Evolutionary conservation across 2,113 vertebrate species (phyloP), one percentile per base, ranked within the genome.

Genomic region (Thamnaconus septentrionalis): DNA sequence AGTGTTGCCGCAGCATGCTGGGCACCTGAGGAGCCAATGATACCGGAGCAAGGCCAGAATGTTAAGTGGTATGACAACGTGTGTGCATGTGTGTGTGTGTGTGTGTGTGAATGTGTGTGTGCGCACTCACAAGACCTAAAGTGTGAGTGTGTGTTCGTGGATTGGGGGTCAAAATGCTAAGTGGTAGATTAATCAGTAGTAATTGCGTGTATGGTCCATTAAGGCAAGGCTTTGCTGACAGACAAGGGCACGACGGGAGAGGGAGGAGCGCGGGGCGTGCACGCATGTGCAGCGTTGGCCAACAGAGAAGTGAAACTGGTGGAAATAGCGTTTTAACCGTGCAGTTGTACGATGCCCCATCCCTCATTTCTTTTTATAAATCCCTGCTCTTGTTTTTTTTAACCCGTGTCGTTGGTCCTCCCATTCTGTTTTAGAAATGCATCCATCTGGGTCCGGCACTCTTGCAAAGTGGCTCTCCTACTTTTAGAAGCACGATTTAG

Each of bases 281-380:
- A 31, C 60, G 53, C 51, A 9, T 61, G 48, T 51, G 8, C 55
- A 53, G 50, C 62, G 69, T 66, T 12, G 5, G 45, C 62, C 41
- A 81, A 87, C 48, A 77, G 85, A 86, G 87, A 89, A 87, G 85
- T 87, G 85, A 89, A 89, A 89, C 87, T 68, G 53, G 57, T 71
- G 54, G 69, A 81, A 87, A 84, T 82, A 79, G 81, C 68, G 63
- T 79, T 82, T 76, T 79, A 83, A 87, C 83, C 77, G 80, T 76
- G 56, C 59, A 56, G 39, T 51, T 72, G 56, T 66, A 39, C 8
- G 6, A 4, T 8, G 8, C 56, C 18, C 46, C n/a, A 6, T 55
- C 55, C 58, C 59, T 53, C 47, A 59, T 61, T 50, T 84, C 83
- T 86, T 83, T 89, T 87, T 85, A 71, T 86, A 89, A 76, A 76